Conservation (phyloP, 2,797 vertebrate species). For the Anableps anableps region DNA sequence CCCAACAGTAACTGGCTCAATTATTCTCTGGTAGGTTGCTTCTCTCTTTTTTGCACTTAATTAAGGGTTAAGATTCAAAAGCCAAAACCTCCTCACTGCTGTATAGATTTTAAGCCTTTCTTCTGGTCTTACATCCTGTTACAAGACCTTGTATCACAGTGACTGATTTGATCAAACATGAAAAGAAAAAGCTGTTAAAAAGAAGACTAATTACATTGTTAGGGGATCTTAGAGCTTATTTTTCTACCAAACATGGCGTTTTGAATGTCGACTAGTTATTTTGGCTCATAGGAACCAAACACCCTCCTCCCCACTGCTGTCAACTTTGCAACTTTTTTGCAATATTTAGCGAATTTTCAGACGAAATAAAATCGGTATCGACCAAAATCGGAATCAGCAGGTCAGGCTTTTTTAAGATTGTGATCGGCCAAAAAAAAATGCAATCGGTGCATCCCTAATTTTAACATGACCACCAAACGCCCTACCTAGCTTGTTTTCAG, state of each 20-base stretch:
- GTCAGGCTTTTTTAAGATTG: too few relatives aligned
- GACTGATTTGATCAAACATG: neutral
- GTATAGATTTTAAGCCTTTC: neutral
- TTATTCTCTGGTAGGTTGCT: neutral
- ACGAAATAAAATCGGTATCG: too few relatives aligned
- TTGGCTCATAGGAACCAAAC: neutral
- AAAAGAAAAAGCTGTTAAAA: neutral
- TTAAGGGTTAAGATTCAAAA: neutral
- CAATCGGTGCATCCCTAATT: neutral
- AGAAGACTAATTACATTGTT: neutral
- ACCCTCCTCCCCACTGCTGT: too few relatives aligned
- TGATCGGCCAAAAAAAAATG: too few relatives aligned
- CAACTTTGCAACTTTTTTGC: too few relatives aligned
- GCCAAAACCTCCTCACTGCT: neutral
- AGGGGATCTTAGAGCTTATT: neutral
- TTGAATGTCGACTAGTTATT: neutral
- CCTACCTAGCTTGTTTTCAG: neutral
- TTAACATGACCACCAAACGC: neutral
- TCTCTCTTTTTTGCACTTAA: neutral
- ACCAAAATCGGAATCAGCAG: too few relatives aligned
- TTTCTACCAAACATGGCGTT: neutral
- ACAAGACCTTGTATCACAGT: neutral
- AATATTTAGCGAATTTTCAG: too few relatives aligned
- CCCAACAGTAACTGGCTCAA: too few relatives aligned
- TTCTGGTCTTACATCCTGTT: neutral